phyloP scores from a whole-genome alignment of 2,113 vertebrate species.

The Trinectes maculatus region DNA sequence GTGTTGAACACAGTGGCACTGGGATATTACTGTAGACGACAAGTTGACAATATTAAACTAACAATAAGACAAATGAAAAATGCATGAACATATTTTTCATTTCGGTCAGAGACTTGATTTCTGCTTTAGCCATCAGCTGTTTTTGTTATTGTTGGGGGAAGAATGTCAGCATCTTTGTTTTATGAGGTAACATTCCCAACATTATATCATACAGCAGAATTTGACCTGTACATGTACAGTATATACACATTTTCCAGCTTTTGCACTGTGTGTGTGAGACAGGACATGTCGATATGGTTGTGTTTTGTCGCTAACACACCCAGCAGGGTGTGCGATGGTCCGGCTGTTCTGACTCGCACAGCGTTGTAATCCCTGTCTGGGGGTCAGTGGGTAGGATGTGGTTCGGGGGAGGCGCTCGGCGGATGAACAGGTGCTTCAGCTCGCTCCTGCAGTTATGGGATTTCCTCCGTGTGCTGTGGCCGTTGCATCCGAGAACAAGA shows the following conservation, averaged over 20 bases:
- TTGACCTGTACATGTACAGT: neutral
- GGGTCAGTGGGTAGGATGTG: constrained; percentile 56
- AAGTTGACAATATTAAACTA: neutral
- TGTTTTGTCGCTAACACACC: constrained; percentile 20
- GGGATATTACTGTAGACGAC: neutral
- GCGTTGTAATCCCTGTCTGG: constrained; percentile 51
- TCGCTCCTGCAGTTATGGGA: constrained; percentile 57
- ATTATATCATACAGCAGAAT: neutral
- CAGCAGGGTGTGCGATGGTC: constrained; percentile 55
- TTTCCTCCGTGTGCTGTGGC: constrained; percentile 27
- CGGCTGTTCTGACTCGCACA: constrained; percentile 55
- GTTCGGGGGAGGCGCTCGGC: constrained; percentile 46
- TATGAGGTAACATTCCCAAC: too few relatives aligned
- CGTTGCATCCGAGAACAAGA: neutral
- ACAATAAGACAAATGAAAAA: too few relatives aligned
- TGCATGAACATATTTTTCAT: too few relatives aligned
- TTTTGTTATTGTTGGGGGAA: too few relatives aligned
- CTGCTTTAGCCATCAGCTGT: too few relatives aligned
- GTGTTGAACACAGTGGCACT: neutral
- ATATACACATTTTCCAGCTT: neutral
- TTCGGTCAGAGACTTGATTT: neutral
- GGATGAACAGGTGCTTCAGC: constrained; percentile 73
- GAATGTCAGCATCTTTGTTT: too few relatives aligned
- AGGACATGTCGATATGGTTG: neutral
- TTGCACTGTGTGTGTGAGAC: neutral